These are phyloP conservation scores for Brachypalpus laphriformis DNA, from an alignment of 2,888 invertebrate species.

Conservation along the genomic window DNA sequence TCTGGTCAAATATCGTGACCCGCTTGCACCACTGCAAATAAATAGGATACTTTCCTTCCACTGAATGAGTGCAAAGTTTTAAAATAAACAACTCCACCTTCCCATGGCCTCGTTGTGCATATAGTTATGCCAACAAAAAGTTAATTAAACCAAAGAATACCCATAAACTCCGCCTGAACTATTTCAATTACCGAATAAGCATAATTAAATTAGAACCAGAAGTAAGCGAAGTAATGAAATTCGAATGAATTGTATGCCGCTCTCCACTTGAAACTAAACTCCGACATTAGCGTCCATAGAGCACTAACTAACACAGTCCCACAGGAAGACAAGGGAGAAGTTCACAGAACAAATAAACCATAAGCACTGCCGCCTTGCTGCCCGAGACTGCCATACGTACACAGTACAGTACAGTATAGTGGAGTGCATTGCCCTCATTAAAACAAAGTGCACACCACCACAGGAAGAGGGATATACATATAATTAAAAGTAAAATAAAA, in stretches of 20 bases:
- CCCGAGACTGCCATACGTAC: constrained; percentile 23
- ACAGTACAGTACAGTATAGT: constrained; percentile 9
- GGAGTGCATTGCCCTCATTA: constrained; percentile 73
- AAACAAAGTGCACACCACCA: constrained; percentile 56
- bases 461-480: constrained; percentile 34
- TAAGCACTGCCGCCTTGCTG: constrained; percentile 23
- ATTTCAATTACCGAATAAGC: constrained; percentile 19
- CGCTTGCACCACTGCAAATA: no score
- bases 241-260: not conserved
- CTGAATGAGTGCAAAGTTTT: no score
- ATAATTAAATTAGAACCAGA: constrained; percentile 20
- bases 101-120: not conserved
- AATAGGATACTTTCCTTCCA: no score
- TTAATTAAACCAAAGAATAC: not conserved
- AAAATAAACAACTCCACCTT: no score
- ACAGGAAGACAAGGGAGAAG: not conserved
- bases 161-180: not conserved
- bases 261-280: constrained; percentile 14
- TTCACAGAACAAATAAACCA: constrained; percentile 61
- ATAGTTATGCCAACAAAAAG: not conserved
- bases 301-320: not conserved
- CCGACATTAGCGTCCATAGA: constrained; percentile 14
- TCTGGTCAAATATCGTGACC: no score
- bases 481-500: constrained; percentile 63
- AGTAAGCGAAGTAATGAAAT: constrained; percentile 4